Base-by-base conservation (phyloP, 2,797 vertebrate genomes). In the Amniataba percoides region DNA sequence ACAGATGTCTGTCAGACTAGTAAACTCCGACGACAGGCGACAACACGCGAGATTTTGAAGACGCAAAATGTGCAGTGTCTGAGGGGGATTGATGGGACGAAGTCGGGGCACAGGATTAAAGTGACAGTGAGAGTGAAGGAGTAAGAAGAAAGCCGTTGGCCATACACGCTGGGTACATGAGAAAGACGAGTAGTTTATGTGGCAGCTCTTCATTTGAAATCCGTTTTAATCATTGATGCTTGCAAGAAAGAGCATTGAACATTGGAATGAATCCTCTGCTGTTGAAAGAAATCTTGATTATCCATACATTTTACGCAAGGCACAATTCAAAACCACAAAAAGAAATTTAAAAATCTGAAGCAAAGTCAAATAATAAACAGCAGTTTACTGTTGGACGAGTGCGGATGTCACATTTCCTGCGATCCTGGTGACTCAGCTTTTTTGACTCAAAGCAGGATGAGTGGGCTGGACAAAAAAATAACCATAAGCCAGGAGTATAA, bases 1-100 rank as follows among this genome's bases (percentile, higher is more conserved):
- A 71, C 82, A 70, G 56, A 73, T 34, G 67, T 74, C 56, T 52
- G 81, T 79, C 71, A 45, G 77, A 56, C 65, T 27, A 14, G 53
- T 57, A 16, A 63, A 72, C 66, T 52, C 42, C 16, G 49, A 81
- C 7, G 27, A 74, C n/a, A 18, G 43, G 58, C 39, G 53, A 46
- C 18, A 18, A 48, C 2, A 52, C 21, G 27, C 0, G 34, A 58
- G 51, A 40, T 42, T 65, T 39, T 16, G n/a, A 2, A 31, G 65
- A 59, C 34, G 56, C 42, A 53, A 15, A 74, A 56, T 34, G 31
- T 27, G 66, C 66, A 57, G 56, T 42, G 71, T 64, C 34, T 67
- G 61, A 9, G 9, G 25, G 56, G 36, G 19, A 14, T 51, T 1
- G 13, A 10, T 34, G 16, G 59, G 36, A 27, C 18, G 52, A 51